Evolutionary conservation across 2,797 vertebrate genomes (phyloP).

Genomic region (Anabacerthia variegaticeps): DNA sequence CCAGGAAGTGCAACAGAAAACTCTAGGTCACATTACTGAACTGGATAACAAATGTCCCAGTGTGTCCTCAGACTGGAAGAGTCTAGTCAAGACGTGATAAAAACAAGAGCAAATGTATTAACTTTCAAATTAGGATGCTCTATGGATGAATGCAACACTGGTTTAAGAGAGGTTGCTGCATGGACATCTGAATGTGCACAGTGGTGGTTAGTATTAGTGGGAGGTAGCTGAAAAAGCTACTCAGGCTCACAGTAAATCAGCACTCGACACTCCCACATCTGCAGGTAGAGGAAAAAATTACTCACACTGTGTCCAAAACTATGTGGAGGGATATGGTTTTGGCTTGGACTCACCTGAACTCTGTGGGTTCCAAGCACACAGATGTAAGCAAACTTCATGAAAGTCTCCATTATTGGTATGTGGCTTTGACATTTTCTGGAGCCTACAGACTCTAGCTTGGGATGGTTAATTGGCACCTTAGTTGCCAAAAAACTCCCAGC

Average conservation of each 20-base stretch:
- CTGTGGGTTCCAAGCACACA: neutral
- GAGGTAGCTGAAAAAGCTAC: neutral
- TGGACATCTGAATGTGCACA: neutral
- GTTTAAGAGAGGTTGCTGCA: neutral
- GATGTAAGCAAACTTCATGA: slow-evolving; percentile 29
- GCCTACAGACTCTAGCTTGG: neutral
- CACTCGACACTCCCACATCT: neutral
- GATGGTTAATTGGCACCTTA: neutral
- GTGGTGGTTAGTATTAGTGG: neutral
- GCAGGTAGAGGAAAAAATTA: neutral
- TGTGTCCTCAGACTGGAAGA: neutral
- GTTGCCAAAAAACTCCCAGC: slow-evolving; percentile 12
- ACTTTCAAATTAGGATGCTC: neutral
- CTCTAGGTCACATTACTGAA: slow-evolving; percentile 16
- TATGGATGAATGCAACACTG: neutral
- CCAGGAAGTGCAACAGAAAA: slow-evolving; percentile 16
- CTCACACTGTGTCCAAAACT: neutral
- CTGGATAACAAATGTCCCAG: neutral
- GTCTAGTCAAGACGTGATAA: neutral
- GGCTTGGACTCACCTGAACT: slow-evolving; percentile 32
- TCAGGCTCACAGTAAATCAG: neutral
- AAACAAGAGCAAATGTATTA: neutral
- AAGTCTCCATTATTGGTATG: slow-evolving; percentile 13
- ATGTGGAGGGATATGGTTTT: neutral
- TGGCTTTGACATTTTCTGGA: slow-evolving; percentile 18